Evolutionary conservation across 1,140 invertebrate species (phyloP).

Genomic region (Stenopsyche tienmushanensis): DNA sequence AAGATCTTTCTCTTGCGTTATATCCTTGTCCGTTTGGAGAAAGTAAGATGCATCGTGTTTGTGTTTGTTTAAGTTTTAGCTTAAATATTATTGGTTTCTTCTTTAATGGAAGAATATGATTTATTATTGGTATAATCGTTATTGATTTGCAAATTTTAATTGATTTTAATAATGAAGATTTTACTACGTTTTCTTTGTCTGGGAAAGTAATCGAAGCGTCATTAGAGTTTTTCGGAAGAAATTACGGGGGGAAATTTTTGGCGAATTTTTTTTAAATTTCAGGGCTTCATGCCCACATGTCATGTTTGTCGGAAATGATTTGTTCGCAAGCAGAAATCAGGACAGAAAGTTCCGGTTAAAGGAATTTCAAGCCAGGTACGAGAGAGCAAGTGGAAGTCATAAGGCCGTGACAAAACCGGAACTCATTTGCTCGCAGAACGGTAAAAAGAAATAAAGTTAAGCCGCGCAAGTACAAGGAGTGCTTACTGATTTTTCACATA

Average conservation of each 20-base stretch:
- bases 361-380: constrained; percentile 4
- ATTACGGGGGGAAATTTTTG: neutral
- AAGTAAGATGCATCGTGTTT: too few relatives aligned
- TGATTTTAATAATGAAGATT: too few relatives aligned
- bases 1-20: too few relatives aligned
- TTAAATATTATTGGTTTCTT: too few relatives aligned
- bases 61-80: too few relatives aligned
- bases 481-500: neutral
- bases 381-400: constrained; percentile 12
- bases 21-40: too few relatives aligned
- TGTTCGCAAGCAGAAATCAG: constrained; percentile 14
- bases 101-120: too few relatives aligned
- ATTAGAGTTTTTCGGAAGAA: neutral
- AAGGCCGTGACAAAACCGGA: constrained; percentile 24
- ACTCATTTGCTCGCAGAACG: constrained; percentile 19
- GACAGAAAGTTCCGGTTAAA: constrained; percentile 8
- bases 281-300: too few relatives aligned
- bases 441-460: constrained; percentile 13
- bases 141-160: too few relatives aligned
- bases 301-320: constrained; percentile 7
- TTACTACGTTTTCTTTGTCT: too few relatives aligned
- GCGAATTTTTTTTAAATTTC: too few relatives aligned
- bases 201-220: neutral
- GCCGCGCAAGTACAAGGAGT: neutral
- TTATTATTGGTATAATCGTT: too few relatives aligned